Base-by-base conservation (phyloP, 2,888 invertebrate species). In the Choristoneura rosaceana region DNA sequence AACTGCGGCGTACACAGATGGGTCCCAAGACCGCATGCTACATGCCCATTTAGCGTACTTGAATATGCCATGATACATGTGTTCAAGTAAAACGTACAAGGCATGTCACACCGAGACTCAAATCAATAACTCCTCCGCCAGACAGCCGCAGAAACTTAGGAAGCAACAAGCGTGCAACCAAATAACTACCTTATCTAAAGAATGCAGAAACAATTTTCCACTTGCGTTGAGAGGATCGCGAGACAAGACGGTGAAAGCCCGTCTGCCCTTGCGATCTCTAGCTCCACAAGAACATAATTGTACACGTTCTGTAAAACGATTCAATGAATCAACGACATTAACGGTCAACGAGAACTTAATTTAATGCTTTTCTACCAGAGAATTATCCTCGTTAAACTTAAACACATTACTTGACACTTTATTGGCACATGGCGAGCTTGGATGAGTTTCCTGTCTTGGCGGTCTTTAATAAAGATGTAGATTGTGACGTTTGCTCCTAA, bases 221-320 rank as follows among this genome's bases (percentile, higher is more conserved):
- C 79, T 79, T 76, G 78, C 77, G 74, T 76, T 71, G 76, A 73
- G 73, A 75, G 70, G 75, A 80, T 80, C 76, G 79, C 82, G 83
- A 87, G 86, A 87, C 87, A 86, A 86, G 87, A 81, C 84, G 87
- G 92, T 90, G 92, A 93, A 93, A 93, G 92, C 89, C 87, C 80
- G 89, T 87, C 87, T 90, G 90, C 91, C 91, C 90, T 91, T 90
- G 89, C 90, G 87, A 90, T 91, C 87, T 90, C 88, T 88, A 89
- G 86, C 85, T 88, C 82, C 81, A 84, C 85, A 87, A 88, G 87
- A 89, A 87, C 86, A 87, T 90, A 91, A 89, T 88, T 90, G 86
- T 85, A 87, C 84, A 86, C 85, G 85, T 87, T 85, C 84, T 82
- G 85, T 85, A 84, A 87, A 88, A 87, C 83, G 85, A 87, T 87